Evolutionary conservation across 1,140 invertebrate species (phyloP), one percentile per base, ranked within the genome.

Genomic region (Calycopis cecrops): DNA sequence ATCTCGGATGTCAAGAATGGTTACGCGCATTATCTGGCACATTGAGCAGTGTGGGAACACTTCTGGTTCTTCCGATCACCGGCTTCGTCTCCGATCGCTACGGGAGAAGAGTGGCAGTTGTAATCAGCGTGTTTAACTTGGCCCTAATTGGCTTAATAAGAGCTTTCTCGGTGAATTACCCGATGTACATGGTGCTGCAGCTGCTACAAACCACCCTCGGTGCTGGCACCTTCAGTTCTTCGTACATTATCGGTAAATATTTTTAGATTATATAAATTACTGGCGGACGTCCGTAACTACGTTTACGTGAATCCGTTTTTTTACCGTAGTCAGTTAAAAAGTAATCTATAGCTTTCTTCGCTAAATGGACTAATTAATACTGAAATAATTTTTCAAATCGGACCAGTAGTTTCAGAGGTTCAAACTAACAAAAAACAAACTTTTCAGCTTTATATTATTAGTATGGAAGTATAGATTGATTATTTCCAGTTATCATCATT

Each of bases 141-240:
- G 89, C 89, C 6, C 64, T 92, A 0, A 79, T 91, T 16, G 92
- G 93, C 1, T 63, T 94, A n/a, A 86, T 91, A 12, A 87, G 90
- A 59, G 91, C 92, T 2, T 93, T 93, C 66, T 89, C 92, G 8
- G 88, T 90, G 10, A 91, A 88, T 73, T 94, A 93, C 65, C 76
- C 84, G 38, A 90, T 89, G 79, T 94, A 94, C 61, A 33, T 87
- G 7, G 60, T 88, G 1, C 88, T 93, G 21, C 92, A 93, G 76
- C 88, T 93, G 33, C 63, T 93, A 21, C 92, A 93, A 63, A 83
- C 88, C 14, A 89, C 90, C 10, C 84, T 87, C 10, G 81, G 81
- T 1, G 79, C 74, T 44, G 82, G 79, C 38, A 75, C 79, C n/a
- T 84, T 74, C 59, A 83, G 76, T 53, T 77, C 84, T 12, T 69